Evolutionary conservation across 2,888 invertebrate species (phyloP), one percentile per base, ranked within the genome.

Genomic region (Anagyrus pseudococci): DNA sequence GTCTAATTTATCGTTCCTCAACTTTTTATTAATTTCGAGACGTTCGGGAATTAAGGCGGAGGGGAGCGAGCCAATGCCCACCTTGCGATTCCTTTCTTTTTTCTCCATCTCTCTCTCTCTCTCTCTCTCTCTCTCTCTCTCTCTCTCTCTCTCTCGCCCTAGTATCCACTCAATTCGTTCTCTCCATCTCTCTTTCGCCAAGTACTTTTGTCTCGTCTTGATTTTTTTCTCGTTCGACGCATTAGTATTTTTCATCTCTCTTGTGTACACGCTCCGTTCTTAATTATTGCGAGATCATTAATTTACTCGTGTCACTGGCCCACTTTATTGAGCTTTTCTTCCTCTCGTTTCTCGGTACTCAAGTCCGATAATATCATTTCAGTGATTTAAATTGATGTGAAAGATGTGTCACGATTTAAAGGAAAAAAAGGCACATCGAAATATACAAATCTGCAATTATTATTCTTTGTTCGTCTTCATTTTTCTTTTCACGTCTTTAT

Each of bases 1-100:
- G n/a, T 69, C 79, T 79, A 79, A 80, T 80, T 80, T 80, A 80
- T 80, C 80, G 80, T 79, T 78, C 77, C 74, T 77, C 78, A 75
- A 78, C 75, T 79, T 80, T 80, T 80, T 80, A 80, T 79, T 80
- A 79, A 80, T 80, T 79, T 80, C 77, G 69, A 53, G n/a, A 65
- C 70, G 62, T 67, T 69, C 66, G 68, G 57, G 61, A 66, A 63
- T 60, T 46, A 52, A 60, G 48, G 37, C 26, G 48, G 43, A 29
- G 41, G n/a, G 48, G 26, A 23, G 47, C 15, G 56, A 53, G 59
- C 66, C 66, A 59, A 64, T 46, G 62, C 57, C 63, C 67, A 54
- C 43, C 29, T 7, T 4, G 29, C 29, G 29, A 29, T 29, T 10
- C 29, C 37, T 53, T 40, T 26, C 17, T 25, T 57, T 25, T 15